These are phyloP conservation scores for Ecliptopera silaceata DNA, from an alignment of 2,888 invertebrate genomes.

Conservation along the genomic window DNA sequence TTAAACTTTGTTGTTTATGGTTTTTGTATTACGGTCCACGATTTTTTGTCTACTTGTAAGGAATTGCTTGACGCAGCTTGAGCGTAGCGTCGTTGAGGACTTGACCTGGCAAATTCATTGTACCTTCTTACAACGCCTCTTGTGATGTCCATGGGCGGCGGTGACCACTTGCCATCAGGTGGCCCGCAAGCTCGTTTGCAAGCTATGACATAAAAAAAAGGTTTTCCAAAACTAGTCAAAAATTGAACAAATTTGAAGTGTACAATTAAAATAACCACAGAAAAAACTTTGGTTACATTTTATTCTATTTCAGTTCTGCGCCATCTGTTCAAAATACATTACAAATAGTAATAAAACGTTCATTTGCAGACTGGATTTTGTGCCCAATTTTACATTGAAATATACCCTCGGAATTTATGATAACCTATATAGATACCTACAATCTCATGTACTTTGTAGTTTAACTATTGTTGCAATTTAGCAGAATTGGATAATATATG, in stretches of 20 bases:
- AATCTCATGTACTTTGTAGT: slow-evolving; percentile 56
- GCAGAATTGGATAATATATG: slow-evolving; percentile 45
- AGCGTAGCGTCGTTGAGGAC: no score
- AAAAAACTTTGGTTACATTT: not conserved
- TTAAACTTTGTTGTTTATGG: no score
- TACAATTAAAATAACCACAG: not conserved
- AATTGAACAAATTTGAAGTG: not conserved
- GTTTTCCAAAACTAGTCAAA: no score
- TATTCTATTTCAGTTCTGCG: not conserved
- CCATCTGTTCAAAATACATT: slow-evolving; percentile 10
- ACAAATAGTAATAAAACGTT: slow-evolving; percentile 9
- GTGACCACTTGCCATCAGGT: no score
- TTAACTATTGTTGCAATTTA: slow-evolving; percentile 72
- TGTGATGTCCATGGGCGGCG: no score
- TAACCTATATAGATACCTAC: slow-evolving; percentile 40
- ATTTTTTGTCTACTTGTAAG: no score
- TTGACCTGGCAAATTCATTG: no score
- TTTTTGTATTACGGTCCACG: no score
- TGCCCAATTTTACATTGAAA: slow-evolving; percentile 22
- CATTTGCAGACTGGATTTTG: slow-evolving; percentile 7
- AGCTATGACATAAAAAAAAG: no score
- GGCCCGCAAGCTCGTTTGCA: no score
- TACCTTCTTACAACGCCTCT: no score
- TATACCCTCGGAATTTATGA: slow-evolving; percentile 22
- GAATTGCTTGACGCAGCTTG: no score